Evolutionary conservation across 2,113 vertebrate species (phyloP).

Genomic region (Siphamia tubifer): DNA sequence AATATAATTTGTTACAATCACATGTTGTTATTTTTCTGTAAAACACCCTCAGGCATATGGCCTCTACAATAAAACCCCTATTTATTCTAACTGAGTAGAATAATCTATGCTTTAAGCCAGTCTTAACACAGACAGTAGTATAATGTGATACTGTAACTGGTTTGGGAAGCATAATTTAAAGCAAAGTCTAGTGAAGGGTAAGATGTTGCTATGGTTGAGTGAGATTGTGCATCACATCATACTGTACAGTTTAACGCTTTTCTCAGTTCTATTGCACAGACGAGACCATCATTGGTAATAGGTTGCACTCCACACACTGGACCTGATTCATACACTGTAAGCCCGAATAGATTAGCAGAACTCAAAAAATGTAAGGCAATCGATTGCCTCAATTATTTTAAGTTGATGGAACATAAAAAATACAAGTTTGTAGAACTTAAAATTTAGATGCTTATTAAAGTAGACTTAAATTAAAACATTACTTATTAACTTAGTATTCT

Average conservation of each 20-base stretch:
- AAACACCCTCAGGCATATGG: background rate
- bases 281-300: conserved; percentile 47
- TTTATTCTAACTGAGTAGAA: background rate
- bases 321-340: conserved; percentile 42
- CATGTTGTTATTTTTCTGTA: background rate
- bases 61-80: background rate
- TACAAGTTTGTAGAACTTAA: too few species aligned
- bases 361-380: too few species aligned
- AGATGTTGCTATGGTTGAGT: conserved; percentile 6
- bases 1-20: background rate
- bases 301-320: conserved; percentile 28
- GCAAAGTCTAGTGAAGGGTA: background rate
- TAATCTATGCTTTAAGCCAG: background rate
- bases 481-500: too few species aligned
- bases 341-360: too few species aligned
- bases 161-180: background rate
- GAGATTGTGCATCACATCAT: background rate
- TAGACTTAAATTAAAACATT: too few species aligned
- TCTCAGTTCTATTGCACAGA: background rate
- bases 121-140: background rate
- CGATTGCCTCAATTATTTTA: too few species aligned
- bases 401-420: too few species aligned
- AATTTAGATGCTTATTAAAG: too few species aligned
- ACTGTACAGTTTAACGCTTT: too few species aligned
- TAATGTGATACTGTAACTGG: background rate